phyloP scores from a whole-genome alignment of 2,797 vertebrate species.

The Poeciliopsis infans region DNA sequence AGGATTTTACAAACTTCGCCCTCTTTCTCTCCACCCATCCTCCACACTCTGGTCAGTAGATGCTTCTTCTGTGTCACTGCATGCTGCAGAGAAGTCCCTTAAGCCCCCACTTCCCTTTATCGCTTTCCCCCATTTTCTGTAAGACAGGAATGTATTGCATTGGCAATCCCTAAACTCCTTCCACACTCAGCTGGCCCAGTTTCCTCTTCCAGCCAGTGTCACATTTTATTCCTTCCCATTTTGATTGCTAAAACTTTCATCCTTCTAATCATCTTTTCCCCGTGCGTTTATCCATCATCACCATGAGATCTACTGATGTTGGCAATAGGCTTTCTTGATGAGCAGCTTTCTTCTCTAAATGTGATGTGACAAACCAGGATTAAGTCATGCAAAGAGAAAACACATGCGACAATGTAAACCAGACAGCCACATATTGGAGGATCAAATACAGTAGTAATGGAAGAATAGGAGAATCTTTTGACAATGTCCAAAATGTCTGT shows the following conservation, averaged over 20 bases:
- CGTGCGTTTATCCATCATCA: constrained; percentile 4
- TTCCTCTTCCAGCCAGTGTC: constrained; percentile 26
- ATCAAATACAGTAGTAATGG: neutral
- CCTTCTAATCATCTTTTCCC: neutral
- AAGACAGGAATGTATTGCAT: constrained; percentile 51
- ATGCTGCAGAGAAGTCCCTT: constrained; percentile 39
- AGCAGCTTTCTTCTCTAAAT: neutral
- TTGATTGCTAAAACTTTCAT: constrained; percentile 32
- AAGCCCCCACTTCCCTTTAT: constrained; percentile 17
- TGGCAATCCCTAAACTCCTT: constrained; percentile 43
- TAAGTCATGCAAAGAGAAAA: neutral
- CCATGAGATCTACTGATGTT: constrained; percentile 17
- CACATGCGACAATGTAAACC: neutral
- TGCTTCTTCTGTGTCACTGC: constrained; percentile 33
- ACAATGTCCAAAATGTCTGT: neutral
- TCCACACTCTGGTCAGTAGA: constrained; percentile 35
- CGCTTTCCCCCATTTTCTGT: constrained; percentile 5
- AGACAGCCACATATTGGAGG: neutral
- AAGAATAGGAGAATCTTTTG: neutral
- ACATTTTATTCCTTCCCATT: constrained; percentile 37
- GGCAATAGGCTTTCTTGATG: neutral
- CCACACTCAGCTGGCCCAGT: constrained; percentile 53
- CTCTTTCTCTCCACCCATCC: constrained; percentile 44
- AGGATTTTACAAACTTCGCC: constrained; percentile 63
- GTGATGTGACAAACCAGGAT: neutral